Evolutionary conservation across 1,140 invertebrate species (phyloP).

Genomic region (Drosophila mauritiana): DNA sequence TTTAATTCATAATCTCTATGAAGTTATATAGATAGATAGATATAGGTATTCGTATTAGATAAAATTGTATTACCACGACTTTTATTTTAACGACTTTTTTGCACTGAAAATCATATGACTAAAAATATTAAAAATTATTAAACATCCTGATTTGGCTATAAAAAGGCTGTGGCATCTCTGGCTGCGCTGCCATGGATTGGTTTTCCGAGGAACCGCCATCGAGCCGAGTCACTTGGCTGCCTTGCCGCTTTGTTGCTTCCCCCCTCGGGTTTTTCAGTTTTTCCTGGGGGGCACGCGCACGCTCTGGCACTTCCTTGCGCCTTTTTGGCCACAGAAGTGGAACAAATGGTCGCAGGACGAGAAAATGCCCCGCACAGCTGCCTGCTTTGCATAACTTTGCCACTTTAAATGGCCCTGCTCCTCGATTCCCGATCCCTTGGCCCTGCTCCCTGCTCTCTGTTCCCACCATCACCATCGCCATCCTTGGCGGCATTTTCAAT

Average conservation of each 20-base stretch:
- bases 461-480: constrained; percentile 28
- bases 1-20: too few species aligned
- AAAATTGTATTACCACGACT: too few species aligned
- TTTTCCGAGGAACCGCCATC: constrained; percentile 23
- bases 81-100: too few species aligned
- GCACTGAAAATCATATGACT: too few species aligned
- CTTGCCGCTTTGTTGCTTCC: constrained; percentile 38
- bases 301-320: constrained; percentile 81
- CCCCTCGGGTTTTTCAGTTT: constrained; percentile 26
- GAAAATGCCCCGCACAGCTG: constrained; percentile 60
- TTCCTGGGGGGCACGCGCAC: constrained; percentile 69
- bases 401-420: constrained; percentile 59
- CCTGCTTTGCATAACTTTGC: constrained; percentile 68
- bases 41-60: too few species aligned
- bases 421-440: background rate
- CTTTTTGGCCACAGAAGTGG: constrained; percentile 81
- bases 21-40: too few species aligned
- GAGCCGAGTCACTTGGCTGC: constrained; percentile 49
- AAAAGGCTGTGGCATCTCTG: constrained; percentile 19
- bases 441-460: background rate
- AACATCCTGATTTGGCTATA: background rate
- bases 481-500: constrained; percentile 75
- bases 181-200: constrained; percentile 3
- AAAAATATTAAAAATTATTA: background rate
- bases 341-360: constrained; percentile 81